Evolutionary conservation across 2,113 vertebrate species (phyloP), one percentile per base, ranked within the genome.

Genomic region (Gallinago media): DNA sequence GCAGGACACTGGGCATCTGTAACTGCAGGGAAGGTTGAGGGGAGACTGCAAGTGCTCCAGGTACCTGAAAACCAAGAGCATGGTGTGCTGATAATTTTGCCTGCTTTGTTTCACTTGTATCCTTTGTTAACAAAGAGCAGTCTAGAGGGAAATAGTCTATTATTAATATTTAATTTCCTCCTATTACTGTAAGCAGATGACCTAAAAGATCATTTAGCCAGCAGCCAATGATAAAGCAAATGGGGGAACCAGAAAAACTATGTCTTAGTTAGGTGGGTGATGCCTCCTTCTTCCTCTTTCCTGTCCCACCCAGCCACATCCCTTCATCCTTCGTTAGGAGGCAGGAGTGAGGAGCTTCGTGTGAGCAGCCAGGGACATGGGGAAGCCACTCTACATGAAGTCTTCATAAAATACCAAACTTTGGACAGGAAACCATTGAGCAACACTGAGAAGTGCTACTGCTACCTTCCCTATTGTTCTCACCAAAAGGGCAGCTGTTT

Each of bases 141-240:
- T 96, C 97, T 86, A 65, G 46, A 85, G 95, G 95, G 96, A 98
- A 98, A 95, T 88, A 65, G 68, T 88, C 92, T 84, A 72, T 94
- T 95, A 96, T 98, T 97, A 96, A 96, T 96, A 95, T 95, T 98
- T 97, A 95, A 98, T 98, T 98, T 97, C 97, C 97, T 95, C 85
- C 92, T 94, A 91, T 92, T 93, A 94, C 94, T 92, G 97, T 96
- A 96, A 97, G 96, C 96, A 97, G 97, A 96, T 95, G 94, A 97
- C 94, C 96, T 97, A 71, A 74, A 96, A 92, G 97, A 96, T 96
- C 97, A 85, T 96, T 97, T 86, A 95, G 88, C 65, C 38, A 87
- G 66, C 72, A 92, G 63, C 86, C 82, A 81, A 87, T 90, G 88
- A 85, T 58, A 83, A 89, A 74, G 94, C 92, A 65, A 81, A 85